Evolutionary conservation across 2,797 vertebrate genomes (phyloP).

Genomic region (Carapus acus): DNA sequence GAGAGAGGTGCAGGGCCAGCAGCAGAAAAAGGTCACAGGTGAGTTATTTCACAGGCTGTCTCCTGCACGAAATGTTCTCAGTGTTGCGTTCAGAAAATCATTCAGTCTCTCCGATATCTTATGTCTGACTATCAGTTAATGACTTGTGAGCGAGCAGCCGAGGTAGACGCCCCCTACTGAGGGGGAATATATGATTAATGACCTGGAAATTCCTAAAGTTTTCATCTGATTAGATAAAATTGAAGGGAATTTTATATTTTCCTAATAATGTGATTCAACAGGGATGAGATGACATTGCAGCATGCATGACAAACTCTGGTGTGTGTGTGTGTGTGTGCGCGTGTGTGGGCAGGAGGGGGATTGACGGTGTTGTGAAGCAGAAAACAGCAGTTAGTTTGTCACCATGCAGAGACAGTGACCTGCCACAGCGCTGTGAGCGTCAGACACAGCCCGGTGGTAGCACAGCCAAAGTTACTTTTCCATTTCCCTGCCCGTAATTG

Average conservation of each 20-base stretch:
- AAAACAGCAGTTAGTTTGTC: conserved; percentile 89
- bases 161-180: conserved; percentile 79
- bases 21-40: too few relatives aligned
- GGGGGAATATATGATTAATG: conserved; percentile 88
- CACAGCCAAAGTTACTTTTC: conserved; percentile 52
- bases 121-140: conserved; percentile 11
- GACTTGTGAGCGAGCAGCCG: conserved; percentile 30
- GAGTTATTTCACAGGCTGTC: too few relatives aligned
- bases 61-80: too few relatives aligned
- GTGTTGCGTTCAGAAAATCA: conserved; percentile 27
- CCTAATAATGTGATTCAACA: conserved; percentile 88
- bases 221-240: conserved; percentile 97
- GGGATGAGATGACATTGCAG: conserved; percentile 75
- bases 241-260: conserved; percentile 94
- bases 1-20: too few relatives aligned
- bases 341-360: conserved; percentile 21
- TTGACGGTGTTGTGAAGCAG: conserved; percentile 81
- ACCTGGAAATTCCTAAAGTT: conserved; percentile 92
- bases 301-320: conserved; percentile 73
- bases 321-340: conserved; percentile 30
- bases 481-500: conserved; percentile 56
- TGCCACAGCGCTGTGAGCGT: conserved; percentile 71
- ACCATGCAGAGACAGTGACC: conserved; percentile 74
- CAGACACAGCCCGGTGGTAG: conserved; percentile 62
- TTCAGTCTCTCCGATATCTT: conserved; percentile 46